A percentile compares a stretch with the other conserved stretches of the same genome.
Conservation (phyloP, 2,888 invertebrate genomes). For the Therioaphis trifolii region DNA sequence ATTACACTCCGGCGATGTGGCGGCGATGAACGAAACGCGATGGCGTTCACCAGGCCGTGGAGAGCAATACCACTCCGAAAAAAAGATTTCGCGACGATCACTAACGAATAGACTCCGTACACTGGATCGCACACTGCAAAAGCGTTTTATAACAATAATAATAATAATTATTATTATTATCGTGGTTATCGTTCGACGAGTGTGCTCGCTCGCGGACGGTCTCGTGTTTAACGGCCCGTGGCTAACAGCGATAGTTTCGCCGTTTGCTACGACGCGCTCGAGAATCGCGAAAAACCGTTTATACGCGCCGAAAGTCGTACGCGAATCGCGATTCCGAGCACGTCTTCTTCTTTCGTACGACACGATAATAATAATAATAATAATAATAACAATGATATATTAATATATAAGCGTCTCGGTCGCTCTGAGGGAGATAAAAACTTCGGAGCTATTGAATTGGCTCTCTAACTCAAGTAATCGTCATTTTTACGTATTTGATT, state of each 20-base stretch:
- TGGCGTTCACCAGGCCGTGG: no score
- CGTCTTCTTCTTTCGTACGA: no score
- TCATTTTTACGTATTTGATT: no score
- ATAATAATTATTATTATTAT: not conserved
- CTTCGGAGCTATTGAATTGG: not conserved
- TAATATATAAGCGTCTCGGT: no score
- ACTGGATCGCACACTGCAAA: not conserved
- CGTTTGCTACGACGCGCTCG: not conserved
- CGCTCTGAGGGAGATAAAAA: no score
- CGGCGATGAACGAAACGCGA: no score
- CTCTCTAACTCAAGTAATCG: no score
- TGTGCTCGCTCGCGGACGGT: not conserved
- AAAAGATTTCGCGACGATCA: not conserved
- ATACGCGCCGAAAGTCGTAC: no score
- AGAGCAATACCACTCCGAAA: no score
- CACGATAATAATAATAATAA: not conserved
- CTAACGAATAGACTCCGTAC: no score
- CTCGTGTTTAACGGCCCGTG: slow-evolving; percentile 23
- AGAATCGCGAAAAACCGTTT: not conserved
- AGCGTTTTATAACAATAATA: not conserved
- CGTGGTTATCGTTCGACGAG: not conserved
- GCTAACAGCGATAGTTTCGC: slow-evolving; percentile 39
- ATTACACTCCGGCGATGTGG: no score
- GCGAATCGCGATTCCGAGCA: no score
- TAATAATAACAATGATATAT: not conserved